Evolutionary conservation across 2,797 vertebrate species (phyloP).

Genomic region (Podarcis siculus): DNA sequence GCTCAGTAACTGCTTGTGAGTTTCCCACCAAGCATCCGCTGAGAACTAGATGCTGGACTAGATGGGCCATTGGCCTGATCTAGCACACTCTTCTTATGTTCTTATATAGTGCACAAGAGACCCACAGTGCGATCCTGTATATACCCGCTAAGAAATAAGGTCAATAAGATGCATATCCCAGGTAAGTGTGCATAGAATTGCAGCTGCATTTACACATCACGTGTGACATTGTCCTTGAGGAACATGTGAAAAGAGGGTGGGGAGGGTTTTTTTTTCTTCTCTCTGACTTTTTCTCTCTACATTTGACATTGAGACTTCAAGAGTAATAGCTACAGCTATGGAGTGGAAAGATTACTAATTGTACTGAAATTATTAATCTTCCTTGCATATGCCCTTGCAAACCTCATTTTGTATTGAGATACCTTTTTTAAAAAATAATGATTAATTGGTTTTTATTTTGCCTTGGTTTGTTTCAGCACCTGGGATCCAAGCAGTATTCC

Average conservation of each 20-base stretch:
- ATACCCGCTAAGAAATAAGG: neutral
- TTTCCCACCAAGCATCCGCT: too few relatives aligned
- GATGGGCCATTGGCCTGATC: too few relatives aligned
- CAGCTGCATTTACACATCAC: neutral
- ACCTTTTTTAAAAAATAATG: neutral
- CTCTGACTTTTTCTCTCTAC: too few relatives aligned
- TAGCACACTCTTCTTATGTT: too few relatives aligned
- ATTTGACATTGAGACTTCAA: too few relatives aligned
- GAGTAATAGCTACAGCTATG: too few relatives aligned
- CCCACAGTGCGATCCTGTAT: neutral
- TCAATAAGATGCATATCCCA: neutral
- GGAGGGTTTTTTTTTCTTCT: too few relatives aligned
- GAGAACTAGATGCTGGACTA: too few relatives aligned
- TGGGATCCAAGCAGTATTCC: constrained; percentile 81
- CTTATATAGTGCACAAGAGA: neutral
- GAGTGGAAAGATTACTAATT: too few relatives aligned
- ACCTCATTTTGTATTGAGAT: neutral
- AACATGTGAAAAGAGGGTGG: neutral
- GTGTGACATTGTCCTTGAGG: neutral
- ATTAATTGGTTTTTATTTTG: neutral
- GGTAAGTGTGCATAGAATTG: neutral
- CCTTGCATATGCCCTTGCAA: neutral
- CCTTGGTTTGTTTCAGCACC: constrained; percentile 64
- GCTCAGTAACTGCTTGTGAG: neutral
- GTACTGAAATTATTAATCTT: too few relatives aligned